These are phyloP conservation scores for Leptatherina wallacei DNA, from an alignment of 2,797 vertebrate species.

Conservation along the genomic window DNA sequence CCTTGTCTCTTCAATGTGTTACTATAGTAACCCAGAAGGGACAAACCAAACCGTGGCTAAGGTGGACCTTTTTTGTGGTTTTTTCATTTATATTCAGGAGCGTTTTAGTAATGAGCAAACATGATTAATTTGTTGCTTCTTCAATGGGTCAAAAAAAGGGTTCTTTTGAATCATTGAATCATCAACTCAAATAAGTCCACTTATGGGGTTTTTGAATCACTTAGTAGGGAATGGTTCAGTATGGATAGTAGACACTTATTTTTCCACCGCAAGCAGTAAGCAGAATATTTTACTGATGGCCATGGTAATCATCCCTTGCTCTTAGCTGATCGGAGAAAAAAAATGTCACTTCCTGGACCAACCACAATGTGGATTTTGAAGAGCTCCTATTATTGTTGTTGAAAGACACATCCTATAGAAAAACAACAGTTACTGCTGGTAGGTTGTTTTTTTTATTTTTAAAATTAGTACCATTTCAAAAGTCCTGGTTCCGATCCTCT, in stretches of 20 bases:
- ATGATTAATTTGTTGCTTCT: background rate
- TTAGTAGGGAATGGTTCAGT: background rate
- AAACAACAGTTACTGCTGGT: no score
- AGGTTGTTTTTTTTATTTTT: background rate
- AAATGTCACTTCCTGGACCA: no score
- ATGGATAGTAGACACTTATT: no score
- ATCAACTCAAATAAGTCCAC: background rate
- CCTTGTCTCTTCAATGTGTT: background rate
- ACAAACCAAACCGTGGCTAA: background rate
- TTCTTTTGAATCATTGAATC: background rate
- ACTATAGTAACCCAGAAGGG: background rate
- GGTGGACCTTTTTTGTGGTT: background rate
- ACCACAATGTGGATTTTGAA: background rate
- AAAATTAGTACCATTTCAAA: background rate
- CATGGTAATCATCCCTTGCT: background rate
- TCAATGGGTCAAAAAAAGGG: background rate
- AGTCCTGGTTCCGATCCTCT: background rate
- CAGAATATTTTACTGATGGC: background rate
- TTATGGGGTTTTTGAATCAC: background rate
- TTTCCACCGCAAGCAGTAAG: no score
- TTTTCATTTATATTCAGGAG: background rate
- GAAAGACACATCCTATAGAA: background rate
- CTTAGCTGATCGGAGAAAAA: no score
- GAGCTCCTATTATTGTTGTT: background rate
- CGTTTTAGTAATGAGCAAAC: background rate